Evolutionary conservation across 2,888 invertebrate species (phyloP).

Genomic region (Noctua janthe): DNA sequence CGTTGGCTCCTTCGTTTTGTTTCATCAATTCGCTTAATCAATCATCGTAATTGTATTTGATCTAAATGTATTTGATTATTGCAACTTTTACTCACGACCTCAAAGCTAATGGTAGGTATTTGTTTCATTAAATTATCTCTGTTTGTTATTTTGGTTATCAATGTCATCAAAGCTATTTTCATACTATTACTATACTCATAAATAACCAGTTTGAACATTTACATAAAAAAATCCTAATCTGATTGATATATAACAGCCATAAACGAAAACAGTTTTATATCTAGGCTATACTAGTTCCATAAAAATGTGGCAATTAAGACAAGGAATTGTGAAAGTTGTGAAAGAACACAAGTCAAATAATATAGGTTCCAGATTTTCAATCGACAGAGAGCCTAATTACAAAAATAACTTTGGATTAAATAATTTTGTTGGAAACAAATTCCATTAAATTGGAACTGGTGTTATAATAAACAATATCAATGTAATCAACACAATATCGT

Average conservation of each 20-base stretch:
- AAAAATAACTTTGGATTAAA: slow-evolving; percentile 8
- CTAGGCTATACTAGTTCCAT: neutral
- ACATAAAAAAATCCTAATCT: neutral
- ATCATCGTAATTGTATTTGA: slow-evolving; percentile 53
- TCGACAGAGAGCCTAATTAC: neutral
- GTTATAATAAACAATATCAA: slow-evolving; percentile 46
- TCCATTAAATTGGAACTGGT: slow-evolving; percentile 17
- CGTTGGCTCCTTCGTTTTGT: slow-evolving; percentile 32
- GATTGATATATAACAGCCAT: neutral
- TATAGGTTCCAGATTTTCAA: neutral
- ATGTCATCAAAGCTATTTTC: neutral
- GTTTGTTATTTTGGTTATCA: slow-evolving; percentile 1
- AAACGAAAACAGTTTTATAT: neutral
- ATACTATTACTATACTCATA: neutral
- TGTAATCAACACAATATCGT: slow-evolving; percentile 53
- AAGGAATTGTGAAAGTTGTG: neutral
- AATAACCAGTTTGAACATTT: neutral
- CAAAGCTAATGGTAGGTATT: slow-evolving; percentile 18
- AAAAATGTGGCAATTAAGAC: neutral
- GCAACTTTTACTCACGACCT: slow-evolving; percentile 46
- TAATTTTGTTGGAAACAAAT: slow-evolving; percentile 5
- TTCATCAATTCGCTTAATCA: slow-evolving; percentile 52
- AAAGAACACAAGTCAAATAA: neutral
- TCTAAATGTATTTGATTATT: slow-evolving; percentile 46
- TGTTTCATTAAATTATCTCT: slow-evolving; percentile 9